phyloP scores from a whole-genome alignment of 2,113 vertebrate genomes.

The Xenus cinereus region DNA sequence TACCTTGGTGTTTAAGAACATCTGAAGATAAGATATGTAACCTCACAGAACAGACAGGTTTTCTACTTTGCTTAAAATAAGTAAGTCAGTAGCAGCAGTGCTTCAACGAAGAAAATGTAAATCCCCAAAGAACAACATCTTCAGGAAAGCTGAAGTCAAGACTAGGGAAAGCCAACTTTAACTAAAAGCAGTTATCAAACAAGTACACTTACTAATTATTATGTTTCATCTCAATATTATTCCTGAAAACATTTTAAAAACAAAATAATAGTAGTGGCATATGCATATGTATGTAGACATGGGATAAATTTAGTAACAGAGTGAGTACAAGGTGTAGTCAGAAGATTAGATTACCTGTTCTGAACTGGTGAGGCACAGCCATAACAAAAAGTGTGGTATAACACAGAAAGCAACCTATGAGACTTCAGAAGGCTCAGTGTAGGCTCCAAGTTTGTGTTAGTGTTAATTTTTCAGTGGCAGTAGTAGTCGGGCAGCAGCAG shows the following conservation, averaged over 20 bases:
- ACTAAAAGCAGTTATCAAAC: background rate
- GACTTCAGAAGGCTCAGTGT: background rate
- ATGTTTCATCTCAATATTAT: background rate
- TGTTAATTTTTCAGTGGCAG: background rate
- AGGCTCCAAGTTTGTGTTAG: background rate
- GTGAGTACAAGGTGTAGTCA: background rate
- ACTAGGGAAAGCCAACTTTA: background rate
- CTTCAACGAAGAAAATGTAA: background rate
- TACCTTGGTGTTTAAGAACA: background rate
- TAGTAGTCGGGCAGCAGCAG: background rate
- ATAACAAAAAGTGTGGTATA: background rate
- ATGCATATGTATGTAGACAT: background rate
- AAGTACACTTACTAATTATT: background rate
- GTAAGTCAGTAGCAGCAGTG: background rate
- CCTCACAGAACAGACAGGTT: background rate
- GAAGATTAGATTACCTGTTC: background rate
- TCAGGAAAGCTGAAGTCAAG: background rate
- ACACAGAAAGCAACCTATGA: background rate
- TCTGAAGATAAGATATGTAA: background rate
- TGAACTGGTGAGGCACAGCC: background rate
- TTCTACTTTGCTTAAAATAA: background rate
- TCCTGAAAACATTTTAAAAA: background rate
- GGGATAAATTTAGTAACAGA: background rate
- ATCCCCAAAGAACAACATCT: background rate
- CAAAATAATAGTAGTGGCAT: background rate